Base-by-base conservation (phyloP, 2,888 invertebrate species). In the Anthophora plumipes region DNA sequence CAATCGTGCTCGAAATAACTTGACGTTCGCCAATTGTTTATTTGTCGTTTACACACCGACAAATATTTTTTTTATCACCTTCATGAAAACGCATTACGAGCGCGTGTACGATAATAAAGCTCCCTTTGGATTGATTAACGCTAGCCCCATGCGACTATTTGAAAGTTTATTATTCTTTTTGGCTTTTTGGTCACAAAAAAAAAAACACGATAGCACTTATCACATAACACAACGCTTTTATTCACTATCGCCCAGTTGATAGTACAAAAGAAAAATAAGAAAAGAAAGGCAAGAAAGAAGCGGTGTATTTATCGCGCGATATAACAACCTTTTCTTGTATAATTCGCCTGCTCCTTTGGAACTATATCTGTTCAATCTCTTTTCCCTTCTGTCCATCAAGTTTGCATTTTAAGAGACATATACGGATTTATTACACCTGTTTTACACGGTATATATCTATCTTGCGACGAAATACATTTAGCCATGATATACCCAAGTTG, bases 131-230 rank as follows among this genome's bases (percentile, higher is more conserved):
- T 25, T 31, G 31, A 74, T 67, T 52, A 71, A 83, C 60, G 57
- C 63, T 67, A 50, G 46, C 63, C 41, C 57, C 71, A 54, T 69
- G 69, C 70, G 78, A 77, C 77, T 79, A 46, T 57, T 61, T 39
- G 69, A 75, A n/a, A 75, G n/a, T 77, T 84, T 85, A 60, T 86
- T 76, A 76, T 86, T 92, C 90, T 89, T 91, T 92, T 93, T 90
- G 91, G 93, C 93, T 93, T 93, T 88, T 92, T 92, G 90, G 90
- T 92, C 92, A 92, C 92, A 31, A 31, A 91, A 90, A 31, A 31
- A 91, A 90, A 91, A 89, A 92, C 90, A 92, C 91, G 89, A 89
- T 85, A 76, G 92, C 93, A 93, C 92, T 88, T 87, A 89, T 91
- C 91, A 91, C 91, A 90, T 84, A 89, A 92, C 91, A 92, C 91